Conservation (phyloP, 2,113 vertebrate species). For the Patagioenas fasciata region DNA sequence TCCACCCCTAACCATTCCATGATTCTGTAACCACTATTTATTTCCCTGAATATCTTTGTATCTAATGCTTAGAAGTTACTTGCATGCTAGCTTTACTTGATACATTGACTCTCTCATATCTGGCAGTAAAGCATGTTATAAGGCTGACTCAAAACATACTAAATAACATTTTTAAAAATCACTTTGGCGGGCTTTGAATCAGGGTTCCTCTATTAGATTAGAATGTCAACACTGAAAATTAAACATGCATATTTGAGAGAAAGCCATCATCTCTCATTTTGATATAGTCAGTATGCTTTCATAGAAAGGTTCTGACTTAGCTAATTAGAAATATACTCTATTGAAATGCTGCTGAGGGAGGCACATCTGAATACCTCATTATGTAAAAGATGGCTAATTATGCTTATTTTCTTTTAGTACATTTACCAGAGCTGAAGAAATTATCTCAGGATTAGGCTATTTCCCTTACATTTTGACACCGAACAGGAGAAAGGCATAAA, state of each 20-base stretch:
- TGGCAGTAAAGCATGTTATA: neutral
- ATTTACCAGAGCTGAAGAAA: neutral
- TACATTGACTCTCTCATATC: neutral
- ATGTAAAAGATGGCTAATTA: neutral
- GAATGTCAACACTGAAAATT: neutral
- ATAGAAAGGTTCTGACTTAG: neutral
- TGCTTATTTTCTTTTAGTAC: neutral
- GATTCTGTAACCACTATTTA: neutral
- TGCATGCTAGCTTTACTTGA: neutral
- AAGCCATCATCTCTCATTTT: neutral
- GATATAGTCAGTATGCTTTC: neutral
- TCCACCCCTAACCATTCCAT: too few species aligned
- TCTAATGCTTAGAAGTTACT: neutral
- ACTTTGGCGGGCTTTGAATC: neutral
- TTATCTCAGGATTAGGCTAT: neutral
- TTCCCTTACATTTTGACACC: neutral
- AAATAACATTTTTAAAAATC: neutral
- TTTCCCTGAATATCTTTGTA: neutral
- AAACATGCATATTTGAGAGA: neutral
- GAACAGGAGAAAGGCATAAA: neutral
- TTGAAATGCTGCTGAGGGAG: neutral
- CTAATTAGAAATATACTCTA: neutral
- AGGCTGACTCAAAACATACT: neutral
- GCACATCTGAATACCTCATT: neutral
- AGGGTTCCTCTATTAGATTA: neutral